Evolutionary conservation across 2,113 vertebrate species (phyloP).

Genomic region (Falco punctatus): DNA sequence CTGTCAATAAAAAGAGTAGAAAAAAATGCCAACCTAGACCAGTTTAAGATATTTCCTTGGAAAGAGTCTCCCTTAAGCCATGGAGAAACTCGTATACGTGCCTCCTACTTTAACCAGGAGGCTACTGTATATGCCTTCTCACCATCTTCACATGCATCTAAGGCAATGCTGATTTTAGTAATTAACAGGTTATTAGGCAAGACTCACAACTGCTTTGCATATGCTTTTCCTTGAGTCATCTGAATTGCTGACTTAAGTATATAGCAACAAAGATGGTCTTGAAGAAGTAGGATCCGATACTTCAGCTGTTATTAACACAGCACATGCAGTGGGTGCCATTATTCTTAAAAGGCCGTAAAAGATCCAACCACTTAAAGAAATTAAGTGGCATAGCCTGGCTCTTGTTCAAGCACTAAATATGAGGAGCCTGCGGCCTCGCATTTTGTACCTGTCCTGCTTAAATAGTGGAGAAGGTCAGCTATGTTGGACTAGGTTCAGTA

Average conservation of each 20-base stretch:
- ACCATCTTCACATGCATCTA: accelerated
- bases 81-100: accelerated
- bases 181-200: background rate
- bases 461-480: background rate
- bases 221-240: background rate
- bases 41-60: background rate
- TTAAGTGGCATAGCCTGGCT: conserved; percentile 11
- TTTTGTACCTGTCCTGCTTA: background rate
- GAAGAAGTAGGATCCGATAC: background rate
- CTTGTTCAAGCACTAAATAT: background rate
- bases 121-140: background rate
- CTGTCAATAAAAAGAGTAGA: background rate
- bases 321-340: background rate
- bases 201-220: background rate
- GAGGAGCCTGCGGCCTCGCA: background rate
- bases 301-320: background rate
- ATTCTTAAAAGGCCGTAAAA: conserved; percentile 2
- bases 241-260: background rate
- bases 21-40: background rate
- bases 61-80: background rate
- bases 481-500: background rate
- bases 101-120: background rate
- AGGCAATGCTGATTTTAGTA: background rate
- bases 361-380: conserved; percentile 39
- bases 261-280: background rate